Base-by-base conservation (phyloP, 2,888 invertebrate genomes). In the Ennomos fuscantarius region DNA sequence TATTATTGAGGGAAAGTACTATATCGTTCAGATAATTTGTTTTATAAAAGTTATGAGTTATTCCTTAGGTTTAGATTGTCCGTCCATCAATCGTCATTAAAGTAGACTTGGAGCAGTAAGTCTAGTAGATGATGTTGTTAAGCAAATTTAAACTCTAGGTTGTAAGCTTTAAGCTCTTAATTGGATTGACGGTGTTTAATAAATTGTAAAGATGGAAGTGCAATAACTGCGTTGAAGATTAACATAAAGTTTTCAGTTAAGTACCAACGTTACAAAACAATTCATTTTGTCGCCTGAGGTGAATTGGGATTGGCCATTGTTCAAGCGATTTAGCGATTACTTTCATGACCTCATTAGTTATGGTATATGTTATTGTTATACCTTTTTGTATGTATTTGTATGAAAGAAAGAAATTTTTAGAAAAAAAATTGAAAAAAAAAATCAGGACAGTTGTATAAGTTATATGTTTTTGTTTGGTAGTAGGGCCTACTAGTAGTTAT, bases 81-180 rank as follows among this genome's bases (percentile, higher is more conserved):
- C 57, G 52, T 65, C 64, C 62, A 62, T 62, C 62, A 60, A 49
- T 36, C 39, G 46, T 47, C 64, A 62, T 62, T 65, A 64, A 52
- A 59, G 52, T 57, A 49, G 32, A 62, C 56, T 64, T 62, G 42
- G 12, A 42, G 43, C 57, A 40, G 39, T 52, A 53, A 56, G 50
- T 52, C 52, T 10, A 10, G 35, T 42, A 13, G 35, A 24, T 24
- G 12, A 45, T 10, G 5, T 8, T 45, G 11, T 8, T 9, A 39
- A 11, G 12, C 12, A 0, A 39, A 33, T 48, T 48, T 48, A 10
- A 33, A 12, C 12, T 32, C 9, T 39, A 48, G 8, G 9, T 9
- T 6, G 8, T 24, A 39, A 10, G 12, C 6, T 9, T 31, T 31
- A 32, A 31, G 36, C 31, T 15, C 11, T 31, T 11, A 47, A 37